Evolutionary conservation across 2,797 vertebrate species (phyloP).

Genomic region (Molossus alvarezi): DNA sequence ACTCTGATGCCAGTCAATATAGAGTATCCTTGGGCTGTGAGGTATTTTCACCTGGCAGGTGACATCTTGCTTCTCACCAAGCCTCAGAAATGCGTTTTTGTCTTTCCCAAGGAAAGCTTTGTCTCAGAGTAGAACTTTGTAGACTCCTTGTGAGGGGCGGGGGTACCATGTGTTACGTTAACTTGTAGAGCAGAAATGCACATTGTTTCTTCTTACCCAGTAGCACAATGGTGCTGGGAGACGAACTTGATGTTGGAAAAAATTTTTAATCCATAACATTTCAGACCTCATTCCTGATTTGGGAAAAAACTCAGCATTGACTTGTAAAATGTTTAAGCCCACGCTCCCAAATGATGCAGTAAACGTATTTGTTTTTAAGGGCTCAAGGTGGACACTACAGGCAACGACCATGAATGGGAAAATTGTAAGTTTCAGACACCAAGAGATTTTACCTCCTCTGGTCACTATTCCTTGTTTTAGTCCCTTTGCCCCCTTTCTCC

Average conservation of each 20-base stretch:
- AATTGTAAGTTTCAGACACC: conserved; percentile 92
- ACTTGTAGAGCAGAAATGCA: neutral
- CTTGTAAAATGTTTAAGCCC: neutral
- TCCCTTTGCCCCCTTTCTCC: neutral
- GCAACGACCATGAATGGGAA: conserved; percentile 96
- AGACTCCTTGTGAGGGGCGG: accelerated
- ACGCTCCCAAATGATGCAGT: neutral
- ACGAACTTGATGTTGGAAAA: neutral
- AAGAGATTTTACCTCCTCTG: neutral
- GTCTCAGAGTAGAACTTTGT: neutral
- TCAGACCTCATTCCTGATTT: neutral
- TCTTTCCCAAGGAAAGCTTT: neutral
- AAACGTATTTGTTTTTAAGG: conserved; percentile 90
- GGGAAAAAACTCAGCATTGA: neutral
- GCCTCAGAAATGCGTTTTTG: neutral
- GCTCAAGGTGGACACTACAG: conserved; percentile 98
- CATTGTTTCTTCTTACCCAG: neutral
- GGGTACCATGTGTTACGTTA: neutral
- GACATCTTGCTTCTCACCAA: neutral
- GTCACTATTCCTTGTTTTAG: neutral
- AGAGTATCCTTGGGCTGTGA: accelerated
- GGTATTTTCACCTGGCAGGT: neutral
- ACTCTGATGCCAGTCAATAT: accelerated
- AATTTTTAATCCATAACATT: neutral
- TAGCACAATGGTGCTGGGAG: neutral